Percentiles rank a stretch among this genome's conserved stretches.
phyloP scores from a whole-genome alignment of 2,113 vertebrate genomes.

The Platycercus adscitus region DNA sequence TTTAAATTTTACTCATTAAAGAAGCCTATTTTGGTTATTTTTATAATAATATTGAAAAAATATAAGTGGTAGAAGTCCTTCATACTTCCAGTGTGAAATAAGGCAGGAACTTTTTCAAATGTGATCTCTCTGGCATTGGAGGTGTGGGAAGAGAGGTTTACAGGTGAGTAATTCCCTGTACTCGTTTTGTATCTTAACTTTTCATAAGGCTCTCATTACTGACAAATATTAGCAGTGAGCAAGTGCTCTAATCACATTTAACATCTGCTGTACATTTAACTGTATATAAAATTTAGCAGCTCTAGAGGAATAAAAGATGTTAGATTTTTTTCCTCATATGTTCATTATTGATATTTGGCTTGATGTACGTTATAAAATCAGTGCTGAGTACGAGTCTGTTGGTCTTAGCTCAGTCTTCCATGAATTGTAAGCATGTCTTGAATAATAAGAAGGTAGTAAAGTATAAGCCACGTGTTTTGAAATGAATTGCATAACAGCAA shows the following conservation, averaged over 20 bases:
- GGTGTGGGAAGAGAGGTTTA: not conserved
- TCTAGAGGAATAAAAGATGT: not conserved
- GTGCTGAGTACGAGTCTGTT: conserved; percentile 7
- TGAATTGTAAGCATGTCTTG: conserved; percentile 31
- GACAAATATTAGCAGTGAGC: not conserved
- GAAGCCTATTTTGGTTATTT: not conserved
- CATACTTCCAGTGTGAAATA: not conserved
- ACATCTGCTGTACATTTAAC: conserved; percentile 34
- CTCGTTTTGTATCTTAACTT: conserved; percentile 4
- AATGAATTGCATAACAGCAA: not conserved
- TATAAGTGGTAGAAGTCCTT: not conserved
- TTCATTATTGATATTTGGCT: conserved; percentile 36
- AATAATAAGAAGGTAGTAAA: conserved; percentile 43
- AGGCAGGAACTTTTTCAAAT: not conserved
- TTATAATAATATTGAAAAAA: not conserved
- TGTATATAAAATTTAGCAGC: not conserved
- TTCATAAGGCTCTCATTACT: conserved; percentile 22
- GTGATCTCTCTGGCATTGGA: not conserved
- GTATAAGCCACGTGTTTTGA: not conserved
- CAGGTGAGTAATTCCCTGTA: not conserved
- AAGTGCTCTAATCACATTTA: conserved; percentile 25
- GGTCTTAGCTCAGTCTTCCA: conserved; percentile 49
- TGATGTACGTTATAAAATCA: conserved; percentile 41
- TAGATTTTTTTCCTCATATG: not conserved
- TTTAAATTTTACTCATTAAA: not conserved